Conservation (phyloP, 2,888 invertebrate species). For the Timema cristinae region DNA sequence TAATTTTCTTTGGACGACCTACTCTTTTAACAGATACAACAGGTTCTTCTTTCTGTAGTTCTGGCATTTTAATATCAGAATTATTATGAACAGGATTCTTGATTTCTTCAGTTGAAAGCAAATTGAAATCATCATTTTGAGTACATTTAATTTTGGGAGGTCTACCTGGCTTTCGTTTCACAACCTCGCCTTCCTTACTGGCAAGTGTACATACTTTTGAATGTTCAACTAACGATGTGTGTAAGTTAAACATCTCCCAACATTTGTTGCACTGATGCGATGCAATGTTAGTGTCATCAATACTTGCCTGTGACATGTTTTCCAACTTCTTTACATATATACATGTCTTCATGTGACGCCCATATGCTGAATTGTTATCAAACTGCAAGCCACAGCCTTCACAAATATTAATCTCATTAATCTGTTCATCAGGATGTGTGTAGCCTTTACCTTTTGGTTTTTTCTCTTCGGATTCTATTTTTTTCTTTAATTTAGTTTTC, state of each 20-base stretch:
- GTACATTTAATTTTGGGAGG: too few species aligned
- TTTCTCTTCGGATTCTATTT: conserved; percentile 12
- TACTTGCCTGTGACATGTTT: neutral
- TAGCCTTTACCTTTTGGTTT: conserved; percentile 18
- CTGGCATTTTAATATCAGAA: conserved; percentile 27
- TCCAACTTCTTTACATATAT: conserved; percentile 16
- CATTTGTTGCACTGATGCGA: too few species aligned
- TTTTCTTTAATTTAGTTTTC: conserved; percentile 9
- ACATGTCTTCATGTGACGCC: conserved; percentile 29
- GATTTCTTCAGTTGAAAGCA: too few species aligned
- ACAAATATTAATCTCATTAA: conserved; percentile 26
- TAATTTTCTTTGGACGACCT: too few species aligned
- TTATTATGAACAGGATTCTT: too few species aligned
- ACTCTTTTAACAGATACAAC: neutral
- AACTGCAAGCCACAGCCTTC: conserved; percentile 30
- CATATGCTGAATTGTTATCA: conserved; percentile 26
- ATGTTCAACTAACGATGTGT: too few species aligned
- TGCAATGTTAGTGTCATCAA: too few species aligned
- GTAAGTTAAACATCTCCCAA: too few species aligned
- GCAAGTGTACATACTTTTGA: too few species aligned
- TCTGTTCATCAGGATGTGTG: conserved; percentile 16
- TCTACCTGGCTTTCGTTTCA: too few species aligned
- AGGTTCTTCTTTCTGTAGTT: conserved; percentile 27
- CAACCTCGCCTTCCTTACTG: too few species aligned
- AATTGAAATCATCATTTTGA: too few species aligned